phyloP scores from a whole-genome alignment of 2,797 vertebrate species.

The Thunnus albacares region DNA sequence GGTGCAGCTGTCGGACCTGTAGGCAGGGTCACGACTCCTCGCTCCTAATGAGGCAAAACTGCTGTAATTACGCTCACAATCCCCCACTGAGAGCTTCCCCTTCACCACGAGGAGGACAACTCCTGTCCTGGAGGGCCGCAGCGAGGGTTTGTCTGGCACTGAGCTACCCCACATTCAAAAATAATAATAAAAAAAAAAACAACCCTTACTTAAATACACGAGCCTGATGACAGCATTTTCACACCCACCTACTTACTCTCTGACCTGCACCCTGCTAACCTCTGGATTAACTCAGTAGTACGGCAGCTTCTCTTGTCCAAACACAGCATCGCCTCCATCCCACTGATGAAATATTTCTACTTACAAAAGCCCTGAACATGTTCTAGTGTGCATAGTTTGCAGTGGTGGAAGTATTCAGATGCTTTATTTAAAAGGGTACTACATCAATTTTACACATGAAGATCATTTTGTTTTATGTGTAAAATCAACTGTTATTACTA shows the following conservation, averaged over 20 bases:
- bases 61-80: conserved; percentile 75
- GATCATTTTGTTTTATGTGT: too few relatives aligned
- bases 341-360: conserved; percentile 15
- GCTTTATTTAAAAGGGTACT: not conserved
- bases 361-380: conserved; percentile 12
- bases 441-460: not conserved
- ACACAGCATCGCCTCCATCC: not conserved
- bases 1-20: conserved; percentile 77
- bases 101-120: conserved; percentile 64
- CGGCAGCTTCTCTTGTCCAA: conserved; percentile 18
- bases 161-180: conserved; percentile 43
- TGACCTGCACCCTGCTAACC: conserved; percentile 17
- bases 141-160: conserved; percentile 38
- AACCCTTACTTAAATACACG: conserved; percentile 22
- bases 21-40: conserved; percentile 76
- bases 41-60: conserved; percentile 80
- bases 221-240: conserved; percentile 37
- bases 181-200: conserved; percentile 24
- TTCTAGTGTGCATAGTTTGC: not conserved
- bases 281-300: conserved; percentile 22
- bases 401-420: not conserved
- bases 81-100: conserved; percentile 65
- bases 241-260: conserved; percentile 29
- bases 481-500: not conserved
- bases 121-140: conserved; percentile 68